These are phyloP conservation scores for Hetaerina titia DNA, from an alignment of 2,888 invertebrate genomes.

Conservation along the genomic window DNA sequence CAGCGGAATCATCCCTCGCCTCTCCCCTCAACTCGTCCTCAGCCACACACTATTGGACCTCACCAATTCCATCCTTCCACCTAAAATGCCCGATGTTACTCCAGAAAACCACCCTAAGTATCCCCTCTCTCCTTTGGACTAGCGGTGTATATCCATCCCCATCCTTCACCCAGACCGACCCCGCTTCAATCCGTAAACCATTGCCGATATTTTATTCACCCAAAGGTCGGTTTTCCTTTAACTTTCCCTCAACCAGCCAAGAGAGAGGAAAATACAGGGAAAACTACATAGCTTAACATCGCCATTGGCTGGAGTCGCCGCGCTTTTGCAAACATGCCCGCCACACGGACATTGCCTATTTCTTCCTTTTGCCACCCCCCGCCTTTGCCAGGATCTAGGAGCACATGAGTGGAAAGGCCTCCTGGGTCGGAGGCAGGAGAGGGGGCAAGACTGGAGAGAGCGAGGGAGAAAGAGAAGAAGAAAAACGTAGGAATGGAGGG, in stretches of 20 bases:
- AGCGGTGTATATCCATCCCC: background rate
- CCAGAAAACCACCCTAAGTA: no score
- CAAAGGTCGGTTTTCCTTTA: background rate
- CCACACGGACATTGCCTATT: background rate
- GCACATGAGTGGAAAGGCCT: background rate
- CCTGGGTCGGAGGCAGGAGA: background rate
- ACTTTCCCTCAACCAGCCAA: background rate
- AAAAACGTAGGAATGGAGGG: background rate
- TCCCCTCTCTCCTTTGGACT: background rate
- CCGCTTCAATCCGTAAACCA: background rate
- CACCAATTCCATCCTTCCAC: background rate
- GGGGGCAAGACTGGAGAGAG: background rate
- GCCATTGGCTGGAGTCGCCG: background rate
- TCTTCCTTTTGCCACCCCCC: background rate
- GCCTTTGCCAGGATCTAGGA: background rate
- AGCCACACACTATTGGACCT: background rate
- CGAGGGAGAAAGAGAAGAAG: background rate
- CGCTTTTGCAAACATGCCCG: background rate
- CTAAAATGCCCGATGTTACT: background rate
- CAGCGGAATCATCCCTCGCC: background rate
- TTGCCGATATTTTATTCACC: constrained; percentile 24
- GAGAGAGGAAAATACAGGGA: background rate
- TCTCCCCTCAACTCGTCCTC: background rate
- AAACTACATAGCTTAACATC: background rate
- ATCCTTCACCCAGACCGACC: background rate